phyloP scores from a whole-genome alignment of 2,797 vertebrate genomes.

The Emydoidea blandingii region DNA sequence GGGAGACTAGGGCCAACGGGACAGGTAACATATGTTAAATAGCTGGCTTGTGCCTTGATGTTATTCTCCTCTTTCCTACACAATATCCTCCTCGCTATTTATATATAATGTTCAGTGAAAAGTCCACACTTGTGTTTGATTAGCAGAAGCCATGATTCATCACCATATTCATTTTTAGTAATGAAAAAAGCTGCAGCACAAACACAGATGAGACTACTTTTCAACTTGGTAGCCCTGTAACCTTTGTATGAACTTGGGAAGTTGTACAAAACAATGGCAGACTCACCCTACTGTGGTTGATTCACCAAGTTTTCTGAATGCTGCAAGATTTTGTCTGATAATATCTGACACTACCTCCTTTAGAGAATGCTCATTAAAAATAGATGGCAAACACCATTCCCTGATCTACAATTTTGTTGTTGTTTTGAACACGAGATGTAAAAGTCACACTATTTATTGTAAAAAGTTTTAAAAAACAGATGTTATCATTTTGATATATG shows the following conservation, averaged over 20 bases:
- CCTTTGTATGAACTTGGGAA: conserved; percentile 70
- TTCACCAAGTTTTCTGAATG: conserved; percentile 57
- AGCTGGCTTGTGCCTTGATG: conserved; percentile 48
- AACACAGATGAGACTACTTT: conserved; percentile 42
- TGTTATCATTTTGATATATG: conserved; percentile 61
- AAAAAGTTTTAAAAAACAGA: conserved; percentile 59
- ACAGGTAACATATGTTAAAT: conserved; percentile 49
- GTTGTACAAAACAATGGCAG: conserved; percentile 51
- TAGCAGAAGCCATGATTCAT: conserved; percentile 67
- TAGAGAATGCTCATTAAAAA: conserved; percentile 19
- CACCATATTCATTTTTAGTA: conserved; percentile 64
- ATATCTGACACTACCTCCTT: conserved; percentile 56
- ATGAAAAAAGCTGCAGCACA: conserved; percentile 50
- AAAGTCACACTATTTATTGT: conserved; percentile 56
- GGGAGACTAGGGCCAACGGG: background rate
- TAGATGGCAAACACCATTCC: conserved; percentile 41
- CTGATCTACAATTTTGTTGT: conserved; percentile 35
- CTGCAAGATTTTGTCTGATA: conserved; percentile 21
- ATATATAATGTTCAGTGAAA: conserved; percentile 68
- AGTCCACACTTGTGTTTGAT: conserved; percentile 63
- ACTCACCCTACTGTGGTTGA: background rate
- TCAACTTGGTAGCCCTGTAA: conserved; percentile 70
- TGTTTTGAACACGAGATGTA: conserved; percentile 51
- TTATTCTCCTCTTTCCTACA: conserved; percentile 62
- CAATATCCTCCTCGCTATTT: conserved; percentile 65